Base-by-base conservation (phyloP, 2,113 vertebrate genomes). In the Nansenia antarctica region DNA sequence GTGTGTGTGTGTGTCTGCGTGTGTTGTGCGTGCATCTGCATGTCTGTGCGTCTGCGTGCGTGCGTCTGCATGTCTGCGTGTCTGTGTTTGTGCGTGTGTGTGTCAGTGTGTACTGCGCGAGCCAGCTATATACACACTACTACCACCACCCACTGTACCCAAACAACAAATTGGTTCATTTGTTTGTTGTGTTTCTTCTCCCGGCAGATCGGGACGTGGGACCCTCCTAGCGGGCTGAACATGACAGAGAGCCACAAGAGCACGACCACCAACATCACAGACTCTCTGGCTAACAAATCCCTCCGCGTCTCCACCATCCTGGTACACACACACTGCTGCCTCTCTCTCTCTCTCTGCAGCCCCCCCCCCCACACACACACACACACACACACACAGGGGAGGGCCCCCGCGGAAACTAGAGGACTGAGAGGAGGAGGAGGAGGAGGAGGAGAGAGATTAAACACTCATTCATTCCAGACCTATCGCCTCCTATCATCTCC, bases 201-300 rank as follows among this genome's bases (percentile, higher is more conserved):
- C 81, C 63, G 26, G 76, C 89, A 98, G 97, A 96, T 99, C 88
- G 97, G 97, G 84, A 98, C 95, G 14, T 99, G 97, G 97, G 97
- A 98, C 88, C 96, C 96, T 29, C 87, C 92, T 79, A 97, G 93
- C 67, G 96, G 97, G 47, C 92, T 99, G 86, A 99, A 99, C 80
- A 98, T 99, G 95, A 97, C 96, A 69, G 96, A 99, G 67, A 94
- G 84, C 86, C 96, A 98, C 86, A 98, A 95, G 86, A 96, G 94
- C 89, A 98, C 96, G 88, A 93, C 93, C 63, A 91, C 94, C 71
- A 98, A 98, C 85, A 94, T 98, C 87, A 98, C 96, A 18, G 97
- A 98, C 89, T 98, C 96, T 22, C 86, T 99, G 79, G 94, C 95
- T 69, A 99, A 98, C 90, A 96, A 96, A 59, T 98, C 95, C 80